Percentiles rank a stretch among this genome's conserved stretches.
Evolutionary conservation across 2,797 vertebrate genomes (phyloP).

Genomic region (Gallinago stenura): DNA sequence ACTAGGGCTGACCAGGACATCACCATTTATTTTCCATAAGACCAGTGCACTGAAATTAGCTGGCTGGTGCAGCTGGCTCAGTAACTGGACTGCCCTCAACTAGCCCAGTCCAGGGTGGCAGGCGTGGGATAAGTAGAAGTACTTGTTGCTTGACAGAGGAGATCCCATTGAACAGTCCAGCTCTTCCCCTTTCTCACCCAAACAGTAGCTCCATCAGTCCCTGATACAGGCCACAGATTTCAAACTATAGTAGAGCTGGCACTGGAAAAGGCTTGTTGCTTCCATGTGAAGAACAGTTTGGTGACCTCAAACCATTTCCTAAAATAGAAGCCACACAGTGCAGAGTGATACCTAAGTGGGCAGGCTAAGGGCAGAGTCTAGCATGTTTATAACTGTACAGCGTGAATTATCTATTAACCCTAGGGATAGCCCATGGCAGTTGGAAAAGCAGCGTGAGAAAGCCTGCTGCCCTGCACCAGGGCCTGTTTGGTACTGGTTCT

Average conservation of each 20-base stretch:
- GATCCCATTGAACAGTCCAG: background rate
- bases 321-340: background rate
- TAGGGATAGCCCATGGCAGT: too few species aligned
- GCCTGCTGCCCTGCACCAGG: background rate
- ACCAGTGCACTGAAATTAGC: background rate
- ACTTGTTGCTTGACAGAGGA: background rate
- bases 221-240: background rate
- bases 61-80: background rate
- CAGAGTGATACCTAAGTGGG: background rate
- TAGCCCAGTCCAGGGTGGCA: background rate
- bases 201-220: rapidly evolving
- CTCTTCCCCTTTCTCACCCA: background rate
- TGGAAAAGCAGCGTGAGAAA: background rate
- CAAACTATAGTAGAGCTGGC: background rate
- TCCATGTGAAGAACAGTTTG: background rate
- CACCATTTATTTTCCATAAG: background rate
- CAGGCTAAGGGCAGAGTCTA: background rate
- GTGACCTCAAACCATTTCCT: background rate
- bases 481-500: background rate
- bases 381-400: background rate
- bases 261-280: background rate
- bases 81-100: background rate
- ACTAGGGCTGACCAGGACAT: background rate
- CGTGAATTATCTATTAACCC: background rate
- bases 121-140: background rate